Percentiles rank a stretch among this genome's conserved stretches.
phyloP scores from a whole-genome alignment of 2,797 vertebrate species.

The Harpagifer antarcticus region DNA sequence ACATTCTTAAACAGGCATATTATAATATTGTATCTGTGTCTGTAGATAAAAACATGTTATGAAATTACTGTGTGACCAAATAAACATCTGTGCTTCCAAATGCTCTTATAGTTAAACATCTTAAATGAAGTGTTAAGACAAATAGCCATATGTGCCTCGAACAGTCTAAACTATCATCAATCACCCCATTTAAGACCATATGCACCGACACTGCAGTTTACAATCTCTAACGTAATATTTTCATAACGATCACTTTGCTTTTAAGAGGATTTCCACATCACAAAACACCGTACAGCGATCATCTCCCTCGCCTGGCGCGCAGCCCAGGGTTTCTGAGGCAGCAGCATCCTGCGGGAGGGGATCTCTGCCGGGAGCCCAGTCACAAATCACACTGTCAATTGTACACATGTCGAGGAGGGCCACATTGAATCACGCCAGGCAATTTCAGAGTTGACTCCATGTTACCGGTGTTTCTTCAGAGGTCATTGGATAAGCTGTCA shows the following conservation, averaged over 20 bases:
- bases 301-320: conserved; percentile 35
- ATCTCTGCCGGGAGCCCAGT: conserved; percentile 53
- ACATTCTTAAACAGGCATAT: neutral
- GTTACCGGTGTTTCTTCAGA: conserved; percentile 48
- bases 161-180: neutral
- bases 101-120: neutral
- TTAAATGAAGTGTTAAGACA: neutral
- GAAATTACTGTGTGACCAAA: neutral
- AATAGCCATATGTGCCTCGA: neutral
- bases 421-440: conserved; percentile 58
- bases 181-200: neutral
- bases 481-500: conserved; percentile 71
- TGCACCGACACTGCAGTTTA: neutral
- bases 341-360: conserved; percentile 41
- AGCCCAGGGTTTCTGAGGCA: conserved; percentile 36
- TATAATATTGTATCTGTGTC: neutral
- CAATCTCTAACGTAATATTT: conserved; percentile 1
- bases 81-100: neutral
- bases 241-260: conserved; percentile 15
- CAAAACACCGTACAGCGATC: conserved; percentile 7
- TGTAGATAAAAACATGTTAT: neutral
- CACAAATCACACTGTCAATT: conserved; percentile 65
- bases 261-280: conserved; percentile 26
- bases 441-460: conserved; percentile 61
- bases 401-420: conserved; percentile 43